Evolutionary conservation across 2,797 vertebrate genomes (phyloP).

Genomic region (Taenioides sp.): DNA sequence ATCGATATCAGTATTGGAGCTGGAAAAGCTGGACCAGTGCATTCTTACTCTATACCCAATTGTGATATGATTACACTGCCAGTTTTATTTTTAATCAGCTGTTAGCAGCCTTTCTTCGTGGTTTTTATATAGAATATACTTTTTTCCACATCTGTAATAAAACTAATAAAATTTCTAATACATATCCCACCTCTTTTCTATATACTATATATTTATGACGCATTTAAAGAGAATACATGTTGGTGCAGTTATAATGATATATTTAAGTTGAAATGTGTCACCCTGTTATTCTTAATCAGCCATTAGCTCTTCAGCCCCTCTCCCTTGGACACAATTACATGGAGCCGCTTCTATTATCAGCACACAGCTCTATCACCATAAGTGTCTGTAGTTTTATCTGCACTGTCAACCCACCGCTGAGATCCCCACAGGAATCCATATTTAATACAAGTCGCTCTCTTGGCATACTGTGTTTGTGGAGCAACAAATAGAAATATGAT

Average conservation of each 20-base stretch:
- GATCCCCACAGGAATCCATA: slow-evolving; percentile 29
- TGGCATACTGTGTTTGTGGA: not conserved
- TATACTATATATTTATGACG: not conserved
- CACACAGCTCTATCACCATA: slow-evolving; percentile 39
- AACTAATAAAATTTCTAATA: too few species aligned
- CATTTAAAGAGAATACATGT: not conserved
- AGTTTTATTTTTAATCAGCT: too few species aligned
- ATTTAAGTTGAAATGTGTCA: slow-evolving; percentile 5
- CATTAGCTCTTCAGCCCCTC: slow-evolving; percentile 13
- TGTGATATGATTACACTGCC: too few species aligned
- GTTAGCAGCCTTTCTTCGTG: too few species aligned
- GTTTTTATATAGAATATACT: too few species aligned
- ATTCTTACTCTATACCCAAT: too few species aligned
- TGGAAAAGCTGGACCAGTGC: too few species aligned
- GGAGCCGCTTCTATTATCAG: slow-evolving; percentile 3
- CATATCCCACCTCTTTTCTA: not conserved
- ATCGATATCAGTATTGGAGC: too few species aligned
- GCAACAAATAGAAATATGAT: not conserved
- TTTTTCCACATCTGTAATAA: too few species aligned
- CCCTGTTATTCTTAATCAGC: slow-evolving; percentile 11
- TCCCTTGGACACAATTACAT: slow-evolving; percentile 26
- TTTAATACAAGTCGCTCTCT: slow-evolving; percentile 25
- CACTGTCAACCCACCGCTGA: slow-evolving; percentile 35
- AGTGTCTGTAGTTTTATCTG: slow-evolving; percentile 37
- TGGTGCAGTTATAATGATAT: not conserved